Conservation (phyloP, 2,797 vertebrate genomes). For the Syngnathus acus region DNA sequence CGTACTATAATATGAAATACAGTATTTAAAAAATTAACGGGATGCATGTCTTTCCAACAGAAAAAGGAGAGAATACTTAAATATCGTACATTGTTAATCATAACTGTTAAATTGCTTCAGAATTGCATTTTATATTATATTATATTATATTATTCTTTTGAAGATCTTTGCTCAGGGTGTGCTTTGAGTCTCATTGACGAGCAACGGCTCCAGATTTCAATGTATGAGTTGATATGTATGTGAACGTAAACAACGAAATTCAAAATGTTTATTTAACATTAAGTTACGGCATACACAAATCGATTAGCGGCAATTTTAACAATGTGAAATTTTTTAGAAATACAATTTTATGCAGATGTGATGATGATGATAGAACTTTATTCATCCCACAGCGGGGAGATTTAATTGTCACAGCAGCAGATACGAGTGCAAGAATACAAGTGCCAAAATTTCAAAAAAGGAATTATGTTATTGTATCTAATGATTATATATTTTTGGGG, state of each 20-base stretch:
- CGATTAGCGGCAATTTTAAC: neutral
- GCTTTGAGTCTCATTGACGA: neutral
- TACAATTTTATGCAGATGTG: neutral
- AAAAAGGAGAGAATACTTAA: neutral
- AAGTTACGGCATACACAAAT: neutral
- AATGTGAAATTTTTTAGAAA: neutral
- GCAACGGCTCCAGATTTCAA: neutral
- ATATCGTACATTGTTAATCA: neutral
- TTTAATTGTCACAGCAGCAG: too few relatives aligned
- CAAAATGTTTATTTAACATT: neutral
- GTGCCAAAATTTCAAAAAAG: too few relatives aligned
- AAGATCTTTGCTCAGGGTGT: neutral
- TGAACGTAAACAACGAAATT: neutral
- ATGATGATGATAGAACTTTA: too few relatives aligned
- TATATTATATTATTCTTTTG: neutral
- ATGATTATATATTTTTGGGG: too few relatives aligned
- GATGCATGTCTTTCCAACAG: neutral
- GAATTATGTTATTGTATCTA: too few relatives aligned
- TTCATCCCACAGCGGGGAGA: too few relatives aligned
- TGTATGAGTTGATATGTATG: neutral
- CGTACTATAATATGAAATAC: neutral
- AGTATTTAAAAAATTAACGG: neutral
- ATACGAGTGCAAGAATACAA: too few relatives aligned
- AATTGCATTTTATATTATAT: neutral
- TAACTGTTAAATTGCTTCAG: neutral